These are phyloP conservation scores for Anhinga anhinga DNA, from an alignment of 2,113 vertebrate genomes.

Conservation along the genomic window DNA sequence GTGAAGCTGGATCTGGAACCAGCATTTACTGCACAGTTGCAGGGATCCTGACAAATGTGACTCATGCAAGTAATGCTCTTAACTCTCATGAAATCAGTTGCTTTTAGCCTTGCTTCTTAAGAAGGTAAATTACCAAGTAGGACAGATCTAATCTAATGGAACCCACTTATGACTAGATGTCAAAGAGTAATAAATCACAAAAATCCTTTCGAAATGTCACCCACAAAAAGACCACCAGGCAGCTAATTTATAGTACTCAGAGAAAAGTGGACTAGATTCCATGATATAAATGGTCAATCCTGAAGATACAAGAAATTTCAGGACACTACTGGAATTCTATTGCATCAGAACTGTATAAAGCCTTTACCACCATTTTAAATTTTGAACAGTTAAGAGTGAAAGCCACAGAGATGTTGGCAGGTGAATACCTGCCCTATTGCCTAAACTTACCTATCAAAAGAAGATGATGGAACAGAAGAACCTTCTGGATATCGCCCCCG, in stretches of 20 bases:
- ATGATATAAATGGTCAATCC: background rate
- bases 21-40: background rate
- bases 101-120: background rate
- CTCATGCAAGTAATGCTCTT: background rate
- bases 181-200: background rate
- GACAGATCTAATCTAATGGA: background rate
- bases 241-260: background rate
- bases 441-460: slow-evolving; percentile 86
- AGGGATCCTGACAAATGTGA: background rate
- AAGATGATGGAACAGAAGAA: slow-evolving; percentile 77
- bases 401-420: background rate
- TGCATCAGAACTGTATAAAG: background rate
- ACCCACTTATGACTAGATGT: background rate
- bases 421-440: background rate
- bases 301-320: background rate
- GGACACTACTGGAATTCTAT: background rate
- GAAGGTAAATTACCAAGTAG: background rate
- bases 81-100: background rate
- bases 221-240: background rate
- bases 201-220: background rate
- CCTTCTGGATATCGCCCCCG: slow-evolving; percentile 85
- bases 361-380: background rate
- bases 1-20: background rate
- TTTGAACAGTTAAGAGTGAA: background rate
- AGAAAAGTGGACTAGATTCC: background rate